A percentile compares a stretch with the other conserved stretches of the same genome.
Conservation (phyloP, 2,797 vertebrate genomes). For the Gobio occitaniae region DNA sequence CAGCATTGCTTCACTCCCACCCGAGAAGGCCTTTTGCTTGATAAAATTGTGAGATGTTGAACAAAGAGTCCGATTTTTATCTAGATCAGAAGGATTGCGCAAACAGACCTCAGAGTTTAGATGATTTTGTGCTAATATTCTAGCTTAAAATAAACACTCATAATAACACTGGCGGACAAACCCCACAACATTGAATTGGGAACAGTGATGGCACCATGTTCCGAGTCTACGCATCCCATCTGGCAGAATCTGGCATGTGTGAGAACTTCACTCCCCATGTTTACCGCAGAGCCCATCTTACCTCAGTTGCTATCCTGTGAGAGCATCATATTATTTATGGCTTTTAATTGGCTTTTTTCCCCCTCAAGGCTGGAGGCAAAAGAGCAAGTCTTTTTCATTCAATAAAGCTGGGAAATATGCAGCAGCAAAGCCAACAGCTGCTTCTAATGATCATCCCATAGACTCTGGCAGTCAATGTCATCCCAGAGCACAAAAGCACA, state of each 20-base stretch:
- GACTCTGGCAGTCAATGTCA: constrained; percentile 39
- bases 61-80: constrained; percentile 11
- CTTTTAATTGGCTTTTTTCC: constrained; percentile 31
- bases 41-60: constrained; percentile 11
- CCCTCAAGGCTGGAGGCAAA: constrained; percentile 40
- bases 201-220: constrained; percentile 6
- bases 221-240: background rate
- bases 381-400: constrained; percentile 39
- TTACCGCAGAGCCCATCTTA: constrained; percentile 16
- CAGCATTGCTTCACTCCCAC: constrained; percentile 7
- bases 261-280: constrained; percentile 19
- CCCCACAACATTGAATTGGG: background rate
- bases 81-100: background rate
- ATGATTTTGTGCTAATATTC: background rate
- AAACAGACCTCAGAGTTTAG: background rate
- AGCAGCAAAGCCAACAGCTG: constrained; percentile 52
- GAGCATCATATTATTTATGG: constrained; percentile 54
- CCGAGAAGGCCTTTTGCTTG: constrained; percentile 12
- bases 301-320: constrained; percentile 45
- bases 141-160: background rate
- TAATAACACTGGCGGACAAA: background rate
- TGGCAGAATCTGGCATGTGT: constrained; percentile 30
- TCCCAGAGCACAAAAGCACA: constrained; percentile 32
- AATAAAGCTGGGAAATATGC: constrained; percentile 39
- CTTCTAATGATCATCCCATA: constrained; percentile 54